Conservation (phyloP, 2,888 invertebrate genomes). For the Molorchus minor region DNA sequence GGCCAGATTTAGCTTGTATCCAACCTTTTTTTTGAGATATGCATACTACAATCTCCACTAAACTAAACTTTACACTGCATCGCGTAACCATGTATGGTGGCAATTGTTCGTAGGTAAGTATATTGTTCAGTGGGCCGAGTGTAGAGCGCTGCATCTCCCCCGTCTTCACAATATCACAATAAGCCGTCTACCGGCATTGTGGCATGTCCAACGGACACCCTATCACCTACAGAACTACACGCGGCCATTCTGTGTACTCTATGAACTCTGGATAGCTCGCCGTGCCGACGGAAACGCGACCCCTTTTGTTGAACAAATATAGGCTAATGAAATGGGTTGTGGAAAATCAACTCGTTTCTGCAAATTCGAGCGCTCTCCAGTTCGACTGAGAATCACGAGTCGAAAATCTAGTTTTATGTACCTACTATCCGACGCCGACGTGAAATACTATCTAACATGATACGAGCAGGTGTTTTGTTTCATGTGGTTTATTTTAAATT, state of each 20-base stretch:
- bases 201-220: constrained; percentile 25
- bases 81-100: constrained; percentile 19
- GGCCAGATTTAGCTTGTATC: too few species aligned
- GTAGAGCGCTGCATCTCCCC: constrained; percentile 24
- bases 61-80: constrained; percentile 33
- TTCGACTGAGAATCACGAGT: background rate
- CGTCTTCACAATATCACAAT: constrained; percentile 37
- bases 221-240: constrained; percentile 38
- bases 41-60: too few species aligned
- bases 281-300: constrained; percentile 45
- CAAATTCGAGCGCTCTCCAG: constrained; percentile 30
- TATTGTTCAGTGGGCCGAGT: constrained; percentile 26
- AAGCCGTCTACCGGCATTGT: constrained; percentile 46
- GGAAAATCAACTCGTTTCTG: constrained; percentile 33
- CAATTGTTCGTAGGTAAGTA: constrained; percentile 31
- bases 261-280: constrained; percentile 46
- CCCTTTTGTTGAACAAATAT: constrained; percentile 46
- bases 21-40: too few species aligned
- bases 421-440: too few species aligned
- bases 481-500: too few species aligned
- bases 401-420: too few species aligned
- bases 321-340: constrained; percentile 46
- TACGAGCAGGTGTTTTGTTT: too few species aligned
- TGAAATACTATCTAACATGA: too few species aligned
- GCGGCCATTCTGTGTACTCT: constrained; percentile 36